Base-by-base conservation (phyloP, 2,113 vertebrate species). In the Micronycteris hirsuta region DNA sequence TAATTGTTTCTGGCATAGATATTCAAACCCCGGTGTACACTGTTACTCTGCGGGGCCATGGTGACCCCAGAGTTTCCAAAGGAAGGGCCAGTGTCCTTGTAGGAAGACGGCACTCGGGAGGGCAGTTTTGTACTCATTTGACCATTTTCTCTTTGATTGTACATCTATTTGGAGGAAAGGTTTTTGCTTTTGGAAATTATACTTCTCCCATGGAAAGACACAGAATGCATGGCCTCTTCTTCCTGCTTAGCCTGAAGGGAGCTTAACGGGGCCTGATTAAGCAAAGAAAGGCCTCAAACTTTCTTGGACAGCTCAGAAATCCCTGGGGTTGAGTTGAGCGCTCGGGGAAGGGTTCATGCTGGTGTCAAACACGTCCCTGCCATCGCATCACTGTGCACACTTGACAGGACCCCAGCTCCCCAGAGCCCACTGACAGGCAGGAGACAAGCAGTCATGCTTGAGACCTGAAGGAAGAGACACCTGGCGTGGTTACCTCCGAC, bases 221-320 rank as follows among this genome's bases (percentile, higher is more conserved):
- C n/a, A 83, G 80, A 70, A 93, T 68, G 68, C 33, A 65, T 5
- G 41, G 61, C 58, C 89, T 33, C 58, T 91, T 73, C 67, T 87
- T 86, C 41, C 49, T 38, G 22, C 76, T 83, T 97, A 58, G 96
- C 97, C 97, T 91, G 77, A 43, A 89, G 97, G 97, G 68, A 97
- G 96, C 90, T 97, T 96, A 96, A n/a, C 16, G 16, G 61, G 41
- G 24, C 78, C 82, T 95, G 96, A 96, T 91, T 93, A 96, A 95
- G 73, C 91, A 97, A 93, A 67, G 91, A 95, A 87, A 89, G 93
- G 80, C 89, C 49, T 96, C 97, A 89, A 43, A 63, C 56, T 54
- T 94, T 85, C 93, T 97, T 91, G 22, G 92, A 97, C 96, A 98
- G 96, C 86, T 97, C 94, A 86, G 89, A 97, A 98, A 97, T 96